Evolutionary conservation across 1,140 invertebrate genomes (phyloP).

Genomic region (Dendrolimus punctatus): DNA sequence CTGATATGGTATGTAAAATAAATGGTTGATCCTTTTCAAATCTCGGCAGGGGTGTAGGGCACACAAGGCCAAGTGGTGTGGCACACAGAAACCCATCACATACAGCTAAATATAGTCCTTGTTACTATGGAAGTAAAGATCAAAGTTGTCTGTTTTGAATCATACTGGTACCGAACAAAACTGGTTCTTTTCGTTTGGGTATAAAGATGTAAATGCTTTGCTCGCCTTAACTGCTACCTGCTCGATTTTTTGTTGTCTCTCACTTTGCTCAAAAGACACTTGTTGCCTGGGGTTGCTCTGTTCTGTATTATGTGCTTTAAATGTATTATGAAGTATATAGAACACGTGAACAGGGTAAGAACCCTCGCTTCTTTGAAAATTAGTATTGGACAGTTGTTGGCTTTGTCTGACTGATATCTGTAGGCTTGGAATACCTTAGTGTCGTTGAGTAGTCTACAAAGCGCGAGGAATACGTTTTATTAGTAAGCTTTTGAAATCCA

Average conservation of each 20-base stretch:
- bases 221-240: slow-evolving; percentile 43
- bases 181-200: slow-evolving; percentile 52
- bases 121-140: slow-evolving; percentile 9
- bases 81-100: slow-evolving; percentile 20
- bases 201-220: slow-evolving; percentile 55
- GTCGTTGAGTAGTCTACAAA: too few species aligned
- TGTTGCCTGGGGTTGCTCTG: slow-evolving; percentile 57
- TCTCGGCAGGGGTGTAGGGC: slow-evolving; percentile 54
- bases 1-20: slow-evolving; percentile 10
- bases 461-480: too few species aligned
- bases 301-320: slow-evolving; percentile 12
- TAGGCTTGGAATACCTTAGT: too few species aligned
- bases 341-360: slow-evolving; percentile 5
- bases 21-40: slow-evolving; percentile 47
- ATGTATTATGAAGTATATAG: slow-evolving; percentile 3
- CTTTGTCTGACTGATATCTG: too few species aligned
- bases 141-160: slow-evolving; percentile 20
- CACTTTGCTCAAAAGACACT: slow-evolving; percentile 62
- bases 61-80: slow-evolving; percentile 47
- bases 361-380: background rate
- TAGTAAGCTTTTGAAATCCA: too few species aligned
- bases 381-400: too few species aligned
- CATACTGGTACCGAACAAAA: slow-evolving; percentile 33
- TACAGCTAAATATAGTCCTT: slow-evolving; percentile 1
- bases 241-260: slow-evolving; percentile 64